Evolutionary conservation across 2,888 invertebrate species (phyloP), one percentile per base, ranked within the genome.

Genomic region (Ectemnius lituratus): DNA sequence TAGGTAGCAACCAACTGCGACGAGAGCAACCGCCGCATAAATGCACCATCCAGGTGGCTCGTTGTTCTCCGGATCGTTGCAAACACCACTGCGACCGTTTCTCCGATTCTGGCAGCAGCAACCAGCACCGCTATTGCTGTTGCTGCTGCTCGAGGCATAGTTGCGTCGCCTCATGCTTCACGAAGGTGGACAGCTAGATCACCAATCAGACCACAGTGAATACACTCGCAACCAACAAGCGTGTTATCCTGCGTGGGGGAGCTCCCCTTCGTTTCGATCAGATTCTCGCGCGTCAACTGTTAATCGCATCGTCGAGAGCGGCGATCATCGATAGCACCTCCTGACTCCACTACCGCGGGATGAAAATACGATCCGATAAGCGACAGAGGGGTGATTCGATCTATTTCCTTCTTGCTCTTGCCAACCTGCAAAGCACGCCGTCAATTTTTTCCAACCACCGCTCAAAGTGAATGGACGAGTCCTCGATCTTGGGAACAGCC

Each of bases 1-100:
- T 59, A 94, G 92, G 90, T 96, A 96, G 81, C 94, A 94, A 62
- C 94, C 91, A 20, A 94, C 92, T 18, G 95, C 95, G 13, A 95
- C 94, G 45, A 94, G 92, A 67, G 94, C 93, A 62, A 95, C 94
- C 23, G 94, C 90, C 20, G 92, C 91, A 87, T 95, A 95, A 68
- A 94, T 91, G 75, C 92, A 92, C 93, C 94, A 94, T 65, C 93
- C 93, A 0, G 87, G 88, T 62, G 88, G 88, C 67, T 88, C 88
- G 82, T 76, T 85, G 80, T 90, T 92, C 57, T 92, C 87, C 89
- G 91, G 58, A 89, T 80, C 82, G 90, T 90, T 87, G 92, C 92
- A 84, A 37, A 6, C 37, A 13, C 92, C 92, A 59, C 91, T 91
- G 16, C 78, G 78, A 70, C 73, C 73, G 64, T 73, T 67, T 66